These are phyloP conservation scores for Rhinolophus ferrumequinum DNA, from an alignment of 2,113 vertebrate species.

Conservation along the genomic window DNA sequence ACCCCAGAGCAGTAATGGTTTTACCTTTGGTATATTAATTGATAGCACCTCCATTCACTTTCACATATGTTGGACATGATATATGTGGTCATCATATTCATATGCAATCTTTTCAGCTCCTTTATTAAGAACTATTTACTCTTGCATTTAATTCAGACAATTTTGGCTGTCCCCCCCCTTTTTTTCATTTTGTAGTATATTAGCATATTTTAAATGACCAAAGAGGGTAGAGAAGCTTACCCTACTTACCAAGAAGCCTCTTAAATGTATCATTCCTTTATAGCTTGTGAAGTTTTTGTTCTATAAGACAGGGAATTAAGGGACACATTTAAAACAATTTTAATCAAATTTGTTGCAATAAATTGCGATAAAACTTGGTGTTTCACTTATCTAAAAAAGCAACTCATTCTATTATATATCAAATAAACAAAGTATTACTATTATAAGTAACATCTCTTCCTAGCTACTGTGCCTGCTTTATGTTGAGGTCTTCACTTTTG, in stretches of 20 bases:
- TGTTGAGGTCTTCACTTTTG: background rate
- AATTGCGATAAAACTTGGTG: background rate
- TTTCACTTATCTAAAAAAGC: slow-evolving; percentile 4
- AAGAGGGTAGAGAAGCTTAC: background rate
- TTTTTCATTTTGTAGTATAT: background rate
- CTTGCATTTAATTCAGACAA: background rate
- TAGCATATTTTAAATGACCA: background rate
- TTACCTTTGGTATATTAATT: background rate
- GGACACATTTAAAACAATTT: background rate
- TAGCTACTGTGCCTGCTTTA: background rate
- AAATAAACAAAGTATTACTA: slow-evolving; percentile 6
- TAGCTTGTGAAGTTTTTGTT: background rate
- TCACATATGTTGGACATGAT: background rate
- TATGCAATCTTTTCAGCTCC: background rate
- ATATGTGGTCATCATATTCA: background rate
- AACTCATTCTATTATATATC: background rate
- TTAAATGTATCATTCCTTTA: background rate
- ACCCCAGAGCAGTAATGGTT: background rate
- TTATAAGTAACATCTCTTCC: background rate
- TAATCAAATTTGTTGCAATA: background rate
- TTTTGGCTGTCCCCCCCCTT: background rate
- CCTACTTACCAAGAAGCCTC: background rate
- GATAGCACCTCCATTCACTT: background rate
- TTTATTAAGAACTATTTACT: background rate
- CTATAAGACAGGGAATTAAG: background rate